phyloP scores from a whole-genome alignment of 2,888 invertebrate species.

The Sarcophaga subvicina region DNA sequence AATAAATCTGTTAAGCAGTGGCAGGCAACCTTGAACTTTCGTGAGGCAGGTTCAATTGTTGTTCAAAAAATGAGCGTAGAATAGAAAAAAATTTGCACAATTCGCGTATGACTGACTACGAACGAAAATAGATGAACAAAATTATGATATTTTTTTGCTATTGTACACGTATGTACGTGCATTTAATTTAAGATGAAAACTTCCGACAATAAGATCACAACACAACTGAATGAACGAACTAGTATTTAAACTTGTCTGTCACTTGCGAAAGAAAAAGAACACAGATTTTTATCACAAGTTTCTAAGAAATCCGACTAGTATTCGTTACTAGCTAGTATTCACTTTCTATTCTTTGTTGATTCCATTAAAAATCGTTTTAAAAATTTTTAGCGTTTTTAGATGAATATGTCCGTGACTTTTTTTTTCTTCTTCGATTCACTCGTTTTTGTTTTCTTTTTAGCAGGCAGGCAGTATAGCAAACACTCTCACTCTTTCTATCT shows the following conservation, averaged over 20 bases:
- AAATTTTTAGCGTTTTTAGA: slow-evolving; percentile 26
- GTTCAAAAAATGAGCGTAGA: background rate
- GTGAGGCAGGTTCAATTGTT: slow-evolving; percentile 53
- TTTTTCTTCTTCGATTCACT: slow-evolving; percentile 18
- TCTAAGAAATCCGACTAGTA: background rate
- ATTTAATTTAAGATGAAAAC: slow-evolving; percentile 39
- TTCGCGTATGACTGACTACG: background rate
- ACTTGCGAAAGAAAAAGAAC: slow-evolving; percentile 31
- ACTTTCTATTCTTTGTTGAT: slow-evolving; percentile 42
- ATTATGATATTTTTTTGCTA: background rate
- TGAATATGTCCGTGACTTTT: slow-evolving; percentile 69
- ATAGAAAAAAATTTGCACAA: slow-evolving; percentile 9
- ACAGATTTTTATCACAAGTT: background rate
- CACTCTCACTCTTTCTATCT: background rate
- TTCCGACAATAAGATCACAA: slow-evolving; percentile 66
- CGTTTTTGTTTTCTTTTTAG: slow-evolving; percentile 25
- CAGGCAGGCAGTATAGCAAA: no score
- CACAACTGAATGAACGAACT: background rate
- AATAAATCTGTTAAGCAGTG: background rate
- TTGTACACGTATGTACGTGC: background rate
- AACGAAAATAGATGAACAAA: background rate
- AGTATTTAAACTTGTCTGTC: slow-evolving; percentile 48
- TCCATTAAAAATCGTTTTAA: background rate
- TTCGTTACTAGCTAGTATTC: slow-evolving; percentile 4
- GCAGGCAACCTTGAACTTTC: slow-evolving; percentile 54